Base-by-base conservation (phyloP, 2,888 invertebrate species). In the Drosophila subquinaria region DNA sequence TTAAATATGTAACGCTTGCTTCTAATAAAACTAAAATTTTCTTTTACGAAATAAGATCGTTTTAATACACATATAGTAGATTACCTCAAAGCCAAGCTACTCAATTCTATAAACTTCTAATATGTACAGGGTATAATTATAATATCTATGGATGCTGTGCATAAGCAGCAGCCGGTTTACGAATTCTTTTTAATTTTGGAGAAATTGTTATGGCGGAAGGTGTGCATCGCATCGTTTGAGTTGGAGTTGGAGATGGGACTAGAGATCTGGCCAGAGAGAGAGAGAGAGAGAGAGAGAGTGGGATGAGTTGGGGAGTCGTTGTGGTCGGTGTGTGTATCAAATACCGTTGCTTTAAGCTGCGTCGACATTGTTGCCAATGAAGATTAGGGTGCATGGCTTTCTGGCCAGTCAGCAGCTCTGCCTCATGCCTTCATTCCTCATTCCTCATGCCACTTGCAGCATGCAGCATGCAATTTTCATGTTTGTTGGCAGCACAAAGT, bases 391-490 rank as follows among this genome's bases (percentile, higher is more conserved):
- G 76, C 65, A 73, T 59, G 65, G 59, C 69, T 62, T 47, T 36
- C 65, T 76, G 69, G 78, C 78, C 60, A 57, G 60, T 56, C 50
- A 23, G 65, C 68, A 45, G 70, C 66, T 36, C 40, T 59, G 69
- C 70, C 38, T 69, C 79, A 69, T 69, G 66, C 75, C 59, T 4
- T 71, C 63, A 64, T 71, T 66, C 63, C 27, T 27, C 60, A 42
- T 57, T 47, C 59, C 30, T 8, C 17, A 10, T 23, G 66, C 69
- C 53, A 60, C 61, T 51, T 70, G 64, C 66, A 38, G 66, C 76
- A 63, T 67, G 73, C 73, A 57, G 80, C 79, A 79, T 79, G 80
- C 80, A 76, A 79, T 79, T 80, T 80, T 76, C 76, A 80, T 79
- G 79, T 76, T 65, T 65, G 57, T 61, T 27, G 66, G 65, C 42